Evolutionary conservation across 2,797 vertebrate species (phyloP), one percentile per base, ranked within the genome.

Genomic region (Lindbergichthys nudifrons): DNA sequence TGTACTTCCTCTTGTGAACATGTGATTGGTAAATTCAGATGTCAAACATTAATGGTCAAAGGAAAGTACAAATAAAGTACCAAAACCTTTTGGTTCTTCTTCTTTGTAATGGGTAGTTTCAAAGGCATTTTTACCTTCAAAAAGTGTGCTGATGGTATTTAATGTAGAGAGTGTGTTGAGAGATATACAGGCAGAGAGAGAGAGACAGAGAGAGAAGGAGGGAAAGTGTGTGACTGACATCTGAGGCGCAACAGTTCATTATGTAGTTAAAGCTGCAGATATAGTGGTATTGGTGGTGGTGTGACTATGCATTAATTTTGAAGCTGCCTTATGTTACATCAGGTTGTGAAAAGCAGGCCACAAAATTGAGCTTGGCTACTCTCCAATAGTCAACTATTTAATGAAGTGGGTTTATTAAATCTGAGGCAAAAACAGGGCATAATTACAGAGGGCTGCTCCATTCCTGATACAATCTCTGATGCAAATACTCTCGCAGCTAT

Each of bases 251-350:
- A 64, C 77, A 73, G 80, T 80, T 87, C 76, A 92, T 93, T 90
- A 93, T 87, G 89, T 89, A 83, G 90, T 93, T 92, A 88, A 79
- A 84, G 84, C 85, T 87, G 81, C 79, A 92, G 86, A 90, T 87
- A 76, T 73, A 90, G 87, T 82, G 86, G 86, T 91, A 85, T 84
- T 82, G 84, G 76, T 82, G 87, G 75, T 86, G 81, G 86, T 92
- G 92, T 94, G 93, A 92, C 90, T 82, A 7, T 90, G 92, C 89
- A 94, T 94, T 92, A 85, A 93, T 94, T 93, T 82, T 77, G 74
- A 80, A 65, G 67, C 68, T 66, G 80, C 62, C 62, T 71, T 65
- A 65, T 82, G 75, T 79, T 85, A 61, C 73, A 88, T 78, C 89
- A 89, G 88, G 88, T 85, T 62, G 57, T 63, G 45, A 79, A 85